Conservation (phyloP, 1,140 invertebrate genomes). For the Camponotus floridanus region DNA sequence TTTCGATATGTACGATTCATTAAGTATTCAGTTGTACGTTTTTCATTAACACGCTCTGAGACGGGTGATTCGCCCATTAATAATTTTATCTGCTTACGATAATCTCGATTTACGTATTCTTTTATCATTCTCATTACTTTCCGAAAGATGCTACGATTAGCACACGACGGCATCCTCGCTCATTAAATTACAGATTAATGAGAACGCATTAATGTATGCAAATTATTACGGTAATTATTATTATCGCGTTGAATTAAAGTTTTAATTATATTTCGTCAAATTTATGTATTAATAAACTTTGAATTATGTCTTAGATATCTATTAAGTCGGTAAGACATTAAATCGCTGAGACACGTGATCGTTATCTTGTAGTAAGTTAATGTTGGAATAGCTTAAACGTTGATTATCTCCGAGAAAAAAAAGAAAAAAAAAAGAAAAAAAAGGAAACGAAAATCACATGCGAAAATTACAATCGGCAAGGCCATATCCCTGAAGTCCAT, state of each 20-base stretch:
- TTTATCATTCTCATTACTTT: background rate
- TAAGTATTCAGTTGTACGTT: slow-evolving; percentile 14
- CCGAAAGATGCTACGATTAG: background rate
- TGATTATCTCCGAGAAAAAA: background rate
- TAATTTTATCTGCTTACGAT: slow-evolving; percentile 21
- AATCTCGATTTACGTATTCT: background rate
- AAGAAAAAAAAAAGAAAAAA: background rate
- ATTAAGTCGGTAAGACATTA: background rate
- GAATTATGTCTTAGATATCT: background rate
- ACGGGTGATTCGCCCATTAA: slow-evolving; percentile 5
- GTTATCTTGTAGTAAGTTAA: background rate
- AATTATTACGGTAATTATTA: slow-evolving; percentile 1
- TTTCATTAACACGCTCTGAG: background rate
- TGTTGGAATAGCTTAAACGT: slow-evolving; percentile 22
- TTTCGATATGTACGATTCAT: slow-evolving; percentile 34
- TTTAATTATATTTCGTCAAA: background rate
- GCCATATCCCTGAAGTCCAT: slow-evolving; percentile 94
- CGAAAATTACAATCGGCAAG: slow-evolving; percentile 91
- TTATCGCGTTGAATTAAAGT: background rate
- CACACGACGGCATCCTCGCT: background rate
- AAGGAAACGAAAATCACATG: background rate
- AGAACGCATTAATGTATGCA: background rate
- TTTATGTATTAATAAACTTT: background rate
- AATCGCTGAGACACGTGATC: background rate
- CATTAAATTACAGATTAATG: background rate